Evolutionary conservation across 2,113 vertebrate genomes (phyloP), one percentile per base, ranked within the genome.

Genomic region (Poicephalus gulielmi): DNA sequence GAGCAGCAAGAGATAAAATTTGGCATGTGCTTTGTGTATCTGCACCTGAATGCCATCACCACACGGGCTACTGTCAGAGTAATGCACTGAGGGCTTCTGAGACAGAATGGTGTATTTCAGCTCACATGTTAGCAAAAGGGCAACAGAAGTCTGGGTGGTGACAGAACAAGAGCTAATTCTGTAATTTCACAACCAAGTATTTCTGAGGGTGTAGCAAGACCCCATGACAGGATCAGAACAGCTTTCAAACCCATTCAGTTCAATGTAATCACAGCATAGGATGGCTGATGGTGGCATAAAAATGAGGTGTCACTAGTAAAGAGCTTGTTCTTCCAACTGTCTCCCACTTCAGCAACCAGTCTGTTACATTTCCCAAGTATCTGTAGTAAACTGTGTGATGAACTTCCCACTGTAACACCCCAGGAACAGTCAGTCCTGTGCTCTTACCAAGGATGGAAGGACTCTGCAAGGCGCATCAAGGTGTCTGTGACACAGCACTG

Each of bases 251-350:
- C 71, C 19, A 2, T 31, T 16, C 28, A 7, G 50, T 17, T 69
- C 59, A 33, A 11, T 7, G 66, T 52, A 67, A 35, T 46, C 5
- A 44, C 35, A 86, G 15, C 27, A 18, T 1, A 22, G 11, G 8
- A 4, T 3, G 50, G 31, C 68, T 64, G 35, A 27, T 3, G 0
- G 5, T 20, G 68, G 70, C 74, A 41, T 1, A 37, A 11, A 35
- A 44, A 1, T 24, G 35, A 67, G 12, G n/a, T 20, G 19, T 46
- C 35, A 35, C 46, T 25, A 27, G 46, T 1, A 7, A 41, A 41
- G 44, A 85, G 33, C 66, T 77, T 15, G 16, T 37, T 69, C 75
- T 68, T 37, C 62, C 68, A 39, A 2, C 23, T 0, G 0, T 5
- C 67, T 57, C 39, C 9, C 7, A 1, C 82, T 44, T 43, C 89